Conservation (phyloP, 2,113 vertebrate genomes). For the Gavialis gangeticus region DNA sequence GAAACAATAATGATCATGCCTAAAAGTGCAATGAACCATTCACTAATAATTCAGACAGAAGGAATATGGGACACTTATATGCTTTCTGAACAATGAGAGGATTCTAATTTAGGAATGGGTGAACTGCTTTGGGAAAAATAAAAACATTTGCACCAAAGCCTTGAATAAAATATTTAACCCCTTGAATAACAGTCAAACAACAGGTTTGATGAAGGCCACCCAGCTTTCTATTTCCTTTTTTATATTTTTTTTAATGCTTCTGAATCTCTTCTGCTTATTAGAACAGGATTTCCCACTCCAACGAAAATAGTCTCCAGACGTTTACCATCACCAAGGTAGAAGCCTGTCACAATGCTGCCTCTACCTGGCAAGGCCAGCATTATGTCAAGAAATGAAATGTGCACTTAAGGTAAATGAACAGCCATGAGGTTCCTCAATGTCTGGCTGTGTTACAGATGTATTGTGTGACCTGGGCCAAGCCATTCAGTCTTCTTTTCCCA, state of each 20-base stretch:
- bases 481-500: neutral
- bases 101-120: neutral
- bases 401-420: neutral
- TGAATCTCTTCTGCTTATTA: neutral
- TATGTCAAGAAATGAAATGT: neutral
- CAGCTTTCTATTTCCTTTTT: neutral
- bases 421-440: neutral
- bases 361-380: neutral
- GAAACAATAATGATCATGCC: neutral
- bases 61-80: neutral
- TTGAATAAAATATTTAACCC: neutral
- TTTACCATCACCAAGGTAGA: neutral
- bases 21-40: constrained; percentile 2
- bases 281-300: neutral
- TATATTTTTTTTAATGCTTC: neutral
- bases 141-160: neutral
- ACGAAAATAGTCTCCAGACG: neutral
- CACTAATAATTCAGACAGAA: neutral
- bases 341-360: neutral
- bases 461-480: neutral
- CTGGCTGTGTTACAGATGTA: neutral
- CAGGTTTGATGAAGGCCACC: neutral
- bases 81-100: neutral
- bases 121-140: neutral
- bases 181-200: neutral